Evolutionary conservation across 1,140 invertebrate genomes (phyloP), one percentile per base, ranked within the genome.

Genomic region (Mya arenaria): DNA sequence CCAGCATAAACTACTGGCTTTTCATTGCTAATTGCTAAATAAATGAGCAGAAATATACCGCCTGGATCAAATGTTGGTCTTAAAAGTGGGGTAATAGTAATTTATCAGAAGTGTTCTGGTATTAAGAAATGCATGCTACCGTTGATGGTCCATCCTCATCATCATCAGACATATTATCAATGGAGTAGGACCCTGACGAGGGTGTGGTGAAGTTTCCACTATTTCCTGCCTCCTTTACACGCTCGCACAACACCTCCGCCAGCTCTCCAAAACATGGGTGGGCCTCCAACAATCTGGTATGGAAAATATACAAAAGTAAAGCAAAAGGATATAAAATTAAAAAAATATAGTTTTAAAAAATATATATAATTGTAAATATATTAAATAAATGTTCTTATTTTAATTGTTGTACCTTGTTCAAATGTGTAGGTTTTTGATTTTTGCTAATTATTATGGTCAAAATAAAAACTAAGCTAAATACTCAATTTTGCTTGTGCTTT

Each of bases 121-220:
- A n/a, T n/a, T n/a, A n/a, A n/a, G n/a, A n/a, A n/a, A n/a, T n/a
- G n/a, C n/a, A n/a, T n/a, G n/a, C n/a, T 41, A 75, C 58, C 55
- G 84, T 66, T 69, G 78, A 79, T 34, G 85, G 63, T 44, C 60
- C 66, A 28, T 86, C 84, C 17, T 92, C 91, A 56, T 93, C 92
- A 62, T 92, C 92, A 87, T 93, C 92, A 8, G 91, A 91, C 90
- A 92, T 89, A 58, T 91, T 89, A 85, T 92, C 92, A 8, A 92
- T 71, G 4, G 90, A 92, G 82, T 91, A 92, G 1, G 86, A 78
- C 23, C 79, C 78, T 62, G 84, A 78, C 5, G 74, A 75, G 30
- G 56, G 69, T 28, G 55, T 44, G 4, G 71, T 37, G 39, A 34
- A 66, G 5, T 65, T 66, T 37, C 68, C 75, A 13, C 48, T 79